phyloP scores from a whole-genome alignment of 53 echinoderm and acorn worm species.

The Crossaster papposus region DNA sequence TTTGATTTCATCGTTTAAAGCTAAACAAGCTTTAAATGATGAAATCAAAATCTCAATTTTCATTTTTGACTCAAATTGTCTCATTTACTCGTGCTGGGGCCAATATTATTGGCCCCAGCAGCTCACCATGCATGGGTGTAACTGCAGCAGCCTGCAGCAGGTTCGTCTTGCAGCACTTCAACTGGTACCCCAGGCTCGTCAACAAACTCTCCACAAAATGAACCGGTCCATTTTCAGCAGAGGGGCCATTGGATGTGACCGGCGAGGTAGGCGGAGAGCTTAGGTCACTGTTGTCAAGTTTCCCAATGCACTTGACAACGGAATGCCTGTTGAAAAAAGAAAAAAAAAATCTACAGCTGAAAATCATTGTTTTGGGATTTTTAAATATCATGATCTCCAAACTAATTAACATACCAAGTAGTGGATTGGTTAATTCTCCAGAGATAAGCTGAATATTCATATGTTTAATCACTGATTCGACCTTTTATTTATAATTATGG shows the following conservation, averaged over 20 bases:
- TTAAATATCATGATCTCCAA: neutral
- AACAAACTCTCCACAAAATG: constrained; percentile 74
- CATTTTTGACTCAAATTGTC: too few relatives aligned
- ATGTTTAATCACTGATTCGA: too few relatives aligned
- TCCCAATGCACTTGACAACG: constrained; percentile 19
- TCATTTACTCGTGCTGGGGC: too few relatives aligned
- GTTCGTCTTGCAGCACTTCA: constrained; percentile 72
- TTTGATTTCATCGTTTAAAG: too few relatives aligned
- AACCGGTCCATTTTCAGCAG: constrained; percentile 41
- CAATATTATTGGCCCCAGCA: neutral
- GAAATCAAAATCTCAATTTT: too few relatives aligned
- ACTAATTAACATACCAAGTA: too few relatives aligned
- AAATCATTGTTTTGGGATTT: too few relatives aligned
- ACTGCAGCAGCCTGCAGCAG: constrained; percentile 75
- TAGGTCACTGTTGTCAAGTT: neutral
- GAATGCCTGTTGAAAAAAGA: constrained; percentile 13
- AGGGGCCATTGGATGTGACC: constrained; percentile 17
- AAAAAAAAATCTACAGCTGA: neutral
- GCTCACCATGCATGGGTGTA: constrained; percentile 95
- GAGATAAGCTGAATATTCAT: too few relatives aligned
- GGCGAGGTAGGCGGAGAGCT: constrained; percentile 30
- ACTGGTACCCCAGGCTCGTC: constrained; percentile 76
- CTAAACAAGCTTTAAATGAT: too few relatives aligned
- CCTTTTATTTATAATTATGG: too few relatives aligned
- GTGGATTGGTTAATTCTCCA: too few relatives aligned